Evolutionary conservation across 2,113 vertebrate species (phyloP), one percentile per base, ranked within the genome.

Genomic region (Colaptes auratus): DNA sequence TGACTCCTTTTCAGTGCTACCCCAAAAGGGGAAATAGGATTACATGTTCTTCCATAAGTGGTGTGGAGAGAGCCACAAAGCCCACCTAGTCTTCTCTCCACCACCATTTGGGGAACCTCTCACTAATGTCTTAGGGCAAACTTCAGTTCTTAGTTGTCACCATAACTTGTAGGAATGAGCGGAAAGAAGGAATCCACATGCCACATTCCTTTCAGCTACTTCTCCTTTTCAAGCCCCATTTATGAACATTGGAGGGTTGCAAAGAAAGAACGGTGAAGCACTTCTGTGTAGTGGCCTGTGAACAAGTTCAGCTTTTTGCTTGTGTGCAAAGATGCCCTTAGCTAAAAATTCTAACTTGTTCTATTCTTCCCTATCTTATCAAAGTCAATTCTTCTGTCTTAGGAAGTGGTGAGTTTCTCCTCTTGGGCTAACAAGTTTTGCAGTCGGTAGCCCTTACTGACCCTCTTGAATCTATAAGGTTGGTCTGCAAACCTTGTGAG

Each of bases 61-160:
- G 9, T 23, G 6, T 52, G 42, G 39, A 65, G 18, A 16, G 59
- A 59, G 35, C 9, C 28, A 16, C 3, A 0, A 12, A 33, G 27
- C n/a, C 55, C 36, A 12, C 2, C 10, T 12, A 7, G 21, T 28
- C 18, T 60, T 69, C n/a, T 67, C 39, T 17, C 44, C 27, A 6
- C 15, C 77, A 2, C 36, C 7, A 8, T 12, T 14, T 58, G 19
- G 23, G n/a, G 61, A 77, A 44, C 75, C 16, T 53, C 27, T 31
- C 2, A 1, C 39, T 83, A 0, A 0, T 5, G 5, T 58, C 35
- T 30, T 11, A 33, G 9, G 11, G 44, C 21, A 48, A 28, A 9
- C 72, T 80, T 58, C 33, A 30, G 21, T 19, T 90, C 78, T 48
- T 73, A 72, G 48, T 23, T 12, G 31, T 81, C 52, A n/a, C 12